A percentile compares a stretch with the other conserved stretches of the same genome.
These are phyloP conservation scores for Drosophila mimica DNA, from an alignment of 2,888 invertebrate species.

Conservation along the genomic window DNA sequence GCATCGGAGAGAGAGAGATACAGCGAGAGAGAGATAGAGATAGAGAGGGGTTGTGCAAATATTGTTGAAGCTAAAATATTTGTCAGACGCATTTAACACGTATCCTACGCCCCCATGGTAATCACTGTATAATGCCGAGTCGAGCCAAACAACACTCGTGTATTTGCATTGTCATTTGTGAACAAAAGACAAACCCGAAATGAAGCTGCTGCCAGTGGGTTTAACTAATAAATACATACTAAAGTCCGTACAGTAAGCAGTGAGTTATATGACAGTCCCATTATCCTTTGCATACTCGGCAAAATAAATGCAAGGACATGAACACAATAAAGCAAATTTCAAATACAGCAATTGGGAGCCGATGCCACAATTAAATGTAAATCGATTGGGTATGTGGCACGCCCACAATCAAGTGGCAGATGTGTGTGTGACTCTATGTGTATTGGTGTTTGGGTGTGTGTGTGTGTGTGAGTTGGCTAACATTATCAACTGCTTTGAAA, in stretches of 20 bases:
- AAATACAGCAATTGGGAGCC: slow-evolving; percentile 69
- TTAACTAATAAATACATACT: slow-evolving; percentile 73
- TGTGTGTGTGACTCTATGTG: neutral
- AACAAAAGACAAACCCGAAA: slow-evolving; percentile 64
- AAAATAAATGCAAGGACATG: slow-evolving; percentile 39
- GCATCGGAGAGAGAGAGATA: neutral
- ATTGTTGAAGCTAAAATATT: slow-evolving; percentile 67
- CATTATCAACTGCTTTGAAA: slow-evolving; percentile 40
- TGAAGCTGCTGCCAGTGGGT: slow-evolving; percentile 66
- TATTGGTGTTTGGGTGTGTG: neutral
- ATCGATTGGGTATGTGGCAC: slow-evolving; percentile 59
- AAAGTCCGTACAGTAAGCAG: slow-evolving; percentile 2
- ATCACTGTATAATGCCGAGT: slow-evolving; percentile 73
- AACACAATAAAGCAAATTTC: slow-evolving; percentile 63
- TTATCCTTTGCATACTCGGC: slow-evolving; percentile 38
- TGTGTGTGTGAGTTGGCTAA: slow-evolving; percentile 15
- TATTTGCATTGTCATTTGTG: slow-evolving; percentile 79
- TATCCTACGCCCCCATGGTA: slow-evolving; percentile 75
- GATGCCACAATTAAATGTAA: slow-evolving; percentile 77
- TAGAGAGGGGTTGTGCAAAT: slow-evolving; percentile 49
- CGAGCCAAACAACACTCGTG: slow-evolving; percentile 56
- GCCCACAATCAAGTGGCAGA: slow-evolving; percentile 26
- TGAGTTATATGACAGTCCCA: slow-evolving; percentile 52
- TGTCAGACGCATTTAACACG: slow-evolving; percentile 74
- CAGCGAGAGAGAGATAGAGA: neutral